Evolutionary conservation across 2,797 vertebrate species (phyloP), one percentile per base, ranked within the genome.

Genomic region (Benthosema pterotum): DNA sequence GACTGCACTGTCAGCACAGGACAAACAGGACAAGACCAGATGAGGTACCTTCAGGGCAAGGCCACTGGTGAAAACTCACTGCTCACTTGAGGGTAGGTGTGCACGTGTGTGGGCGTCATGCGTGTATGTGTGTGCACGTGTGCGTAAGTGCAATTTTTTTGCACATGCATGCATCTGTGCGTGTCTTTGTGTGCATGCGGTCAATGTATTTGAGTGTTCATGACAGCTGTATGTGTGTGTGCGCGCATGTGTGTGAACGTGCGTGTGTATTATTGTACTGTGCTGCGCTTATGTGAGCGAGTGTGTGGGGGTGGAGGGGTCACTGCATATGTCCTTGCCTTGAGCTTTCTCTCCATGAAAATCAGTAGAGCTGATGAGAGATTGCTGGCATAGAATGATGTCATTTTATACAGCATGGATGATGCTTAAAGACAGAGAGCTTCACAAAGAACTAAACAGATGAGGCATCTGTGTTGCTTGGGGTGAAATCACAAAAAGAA

Each of bases 321-420:
- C 71, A 75, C 57, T 80, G 67, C 72, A 72, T 56, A 79, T 79
- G 88, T 83, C 87, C 87, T 89, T 89, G 86, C 88, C 89, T 67
- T 65, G 32, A 89, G 88, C 84, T 77, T 63, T 72, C 68, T 78
- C 83, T 66, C 59, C 71, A 80, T 79, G 71, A 78, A 82, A 82
- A 86, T 68, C 53, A 62, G 17, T 14, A 1, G 51, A 51, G 80
- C 82, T 74, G 61, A 67, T 67, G 55, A 80, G 67, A 62, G 69
- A 71, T 68, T n/a, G 11, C 68, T 64, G 68, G 69, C 78, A 72
- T 80, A 60, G 16, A 70, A 17, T 58, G 69, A 78, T 65, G 53
- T 80, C 77, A 74, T 50, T 7, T 58, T 56, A 22, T 28, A 55
- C 52, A 68, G 69, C 60, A 67, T 45, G 18, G 71, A 49, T 17